Percentiles rank a stretch among this genome's conserved stretches.
phyloP scores from a whole-genome alignment of 2,113 vertebrate genomes.

The Catharus fuscescens region DNA sequence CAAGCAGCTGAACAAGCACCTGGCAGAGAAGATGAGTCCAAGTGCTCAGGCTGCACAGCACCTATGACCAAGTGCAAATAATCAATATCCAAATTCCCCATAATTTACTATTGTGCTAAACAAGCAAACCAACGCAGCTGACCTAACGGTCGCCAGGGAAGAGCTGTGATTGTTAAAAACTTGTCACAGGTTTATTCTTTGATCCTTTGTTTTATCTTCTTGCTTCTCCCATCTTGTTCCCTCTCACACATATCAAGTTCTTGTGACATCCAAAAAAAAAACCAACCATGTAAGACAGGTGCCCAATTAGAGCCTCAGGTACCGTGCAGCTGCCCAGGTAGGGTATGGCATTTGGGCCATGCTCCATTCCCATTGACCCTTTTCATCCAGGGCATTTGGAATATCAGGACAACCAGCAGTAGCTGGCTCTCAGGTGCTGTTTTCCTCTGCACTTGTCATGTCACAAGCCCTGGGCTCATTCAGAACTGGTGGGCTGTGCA shows the following conservation, averaged over 20 bases:
- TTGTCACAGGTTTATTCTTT: background rate
- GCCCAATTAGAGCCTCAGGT: background rate
- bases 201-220: background rate
- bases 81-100: background rate
- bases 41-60: background rate
- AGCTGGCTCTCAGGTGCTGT: background rate
- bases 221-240: background rate
- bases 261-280: background rate
- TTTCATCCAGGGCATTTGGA: background rate
- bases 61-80: background rate
- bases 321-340: background rate
- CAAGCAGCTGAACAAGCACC: background rate
- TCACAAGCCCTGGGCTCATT: background rate
- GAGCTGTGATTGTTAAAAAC: background rate
- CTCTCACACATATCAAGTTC: background rate
- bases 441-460: background rate
- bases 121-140: fast-evolving
- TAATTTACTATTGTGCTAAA: background rate
- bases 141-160: background rate
- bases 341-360: background rate
- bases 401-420: background rate
- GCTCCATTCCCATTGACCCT: fast-evolving
- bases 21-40: background rate
- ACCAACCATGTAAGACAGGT: background rate
- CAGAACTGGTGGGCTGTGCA: background rate